A percentile compares a stretch with the other conserved stretches of the same genome.
Conservation (phyloP, 2,797 vertebrate species). For the Hypotaenidia okinawae region DNA sequence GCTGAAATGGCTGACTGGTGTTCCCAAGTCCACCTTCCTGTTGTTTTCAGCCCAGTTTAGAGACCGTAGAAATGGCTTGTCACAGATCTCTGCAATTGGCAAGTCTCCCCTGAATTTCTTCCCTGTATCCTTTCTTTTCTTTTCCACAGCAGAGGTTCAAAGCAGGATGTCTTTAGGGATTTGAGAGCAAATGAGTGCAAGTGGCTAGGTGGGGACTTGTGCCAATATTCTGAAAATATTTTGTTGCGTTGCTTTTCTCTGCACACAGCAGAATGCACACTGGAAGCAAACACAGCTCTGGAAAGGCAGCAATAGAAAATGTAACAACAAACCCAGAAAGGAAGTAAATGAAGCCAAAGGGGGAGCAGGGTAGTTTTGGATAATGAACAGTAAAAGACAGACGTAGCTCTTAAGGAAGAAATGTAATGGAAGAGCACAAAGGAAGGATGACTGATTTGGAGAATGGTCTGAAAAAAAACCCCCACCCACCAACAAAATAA, state of each 20-base stretch:
- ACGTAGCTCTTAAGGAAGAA: constrained; percentile 43
- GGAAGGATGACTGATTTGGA: constrained; percentile 48
- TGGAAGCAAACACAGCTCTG: constrained; percentile 59
- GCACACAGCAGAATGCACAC: constrained; percentile 8
- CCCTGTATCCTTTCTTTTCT: constrained; percentile 1
- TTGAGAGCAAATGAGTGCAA: constrained; percentile 50
- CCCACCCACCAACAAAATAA: too few relatives aligned
- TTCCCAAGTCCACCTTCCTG: constrained; percentile 28
- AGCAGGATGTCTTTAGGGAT: constrained; percentile 40
- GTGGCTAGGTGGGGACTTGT: not conserved
- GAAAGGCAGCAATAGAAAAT: constrained; percentile 52
- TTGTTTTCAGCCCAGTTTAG: constrained; percentile 24
- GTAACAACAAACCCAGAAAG: constrained; percentile 63
- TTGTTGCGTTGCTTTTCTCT: constrained; percentile 42
- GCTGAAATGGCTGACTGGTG: not conserved
- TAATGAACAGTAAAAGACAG: constrained; percentile 49
- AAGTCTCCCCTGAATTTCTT: constrained; percentile 27
- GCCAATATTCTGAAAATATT: constrained; percentile 53
- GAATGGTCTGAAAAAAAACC: not conserved
- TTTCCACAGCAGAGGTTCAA: constrained; percentile 44
- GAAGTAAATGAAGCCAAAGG: constrained; percentile 48
- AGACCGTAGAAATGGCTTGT: not conserved
- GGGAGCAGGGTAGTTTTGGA: constrained; percentile 47
- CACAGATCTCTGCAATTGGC: constrained; percentile 4
- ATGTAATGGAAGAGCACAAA: constrained; percentile 34